Percentiles rank a stretch among this genome's conserved stretches.
Evolutionary conservation across 2,113 vertebrate genomes (phyloP).

Genomic region (Pelecanoides urinatrix): DNA sequence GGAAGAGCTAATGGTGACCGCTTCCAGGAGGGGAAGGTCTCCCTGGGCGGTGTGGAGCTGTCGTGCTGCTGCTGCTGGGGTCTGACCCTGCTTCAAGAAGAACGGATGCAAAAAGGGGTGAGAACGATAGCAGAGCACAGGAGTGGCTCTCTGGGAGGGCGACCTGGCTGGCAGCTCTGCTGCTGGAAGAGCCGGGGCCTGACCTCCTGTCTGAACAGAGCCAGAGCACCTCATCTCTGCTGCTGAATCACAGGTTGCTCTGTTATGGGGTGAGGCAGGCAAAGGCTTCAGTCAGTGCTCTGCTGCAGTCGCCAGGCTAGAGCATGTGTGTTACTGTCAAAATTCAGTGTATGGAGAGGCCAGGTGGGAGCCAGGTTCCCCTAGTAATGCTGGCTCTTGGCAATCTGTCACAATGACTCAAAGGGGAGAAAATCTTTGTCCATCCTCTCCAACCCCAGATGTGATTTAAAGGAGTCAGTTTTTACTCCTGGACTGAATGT

Average conservation of each 20-base stretch:
- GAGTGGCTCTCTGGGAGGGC: fast-evolving
- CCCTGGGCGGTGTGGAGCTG: not conserved
- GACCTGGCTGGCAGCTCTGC: not conserved
- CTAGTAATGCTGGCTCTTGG: not conserved
- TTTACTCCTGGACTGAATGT: not conserved
- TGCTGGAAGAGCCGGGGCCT: not conserved
- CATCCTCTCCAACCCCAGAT: not conserved
- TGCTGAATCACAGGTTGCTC: not conserved
- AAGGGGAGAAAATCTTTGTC: not conserved
- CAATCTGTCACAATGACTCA: not conserved
- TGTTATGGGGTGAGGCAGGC: not conserved
- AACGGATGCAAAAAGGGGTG: not conserved
- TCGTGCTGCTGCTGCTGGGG: not conserved
- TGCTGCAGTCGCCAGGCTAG: not conserved
- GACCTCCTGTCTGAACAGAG: not conserved
- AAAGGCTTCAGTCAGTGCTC: not conserved
- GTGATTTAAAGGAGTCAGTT: not conserved
- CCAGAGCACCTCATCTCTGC: not conserved
- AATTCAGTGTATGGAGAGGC: not conserved
- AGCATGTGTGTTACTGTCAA: fast-evolving
- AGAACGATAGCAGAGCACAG: not conserved
- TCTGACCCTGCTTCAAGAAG: not conserved
- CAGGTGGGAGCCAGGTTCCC: not conserved
- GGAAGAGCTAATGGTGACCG: not conserved
- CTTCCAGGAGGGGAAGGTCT: not conserved